A percentile compares a stretch with the other conserved stretches of the same genome.
Evolutionary conservation across 2,113 vertebrate species (phyloP).

Genomic region (Anoura caudifer): DNA sequence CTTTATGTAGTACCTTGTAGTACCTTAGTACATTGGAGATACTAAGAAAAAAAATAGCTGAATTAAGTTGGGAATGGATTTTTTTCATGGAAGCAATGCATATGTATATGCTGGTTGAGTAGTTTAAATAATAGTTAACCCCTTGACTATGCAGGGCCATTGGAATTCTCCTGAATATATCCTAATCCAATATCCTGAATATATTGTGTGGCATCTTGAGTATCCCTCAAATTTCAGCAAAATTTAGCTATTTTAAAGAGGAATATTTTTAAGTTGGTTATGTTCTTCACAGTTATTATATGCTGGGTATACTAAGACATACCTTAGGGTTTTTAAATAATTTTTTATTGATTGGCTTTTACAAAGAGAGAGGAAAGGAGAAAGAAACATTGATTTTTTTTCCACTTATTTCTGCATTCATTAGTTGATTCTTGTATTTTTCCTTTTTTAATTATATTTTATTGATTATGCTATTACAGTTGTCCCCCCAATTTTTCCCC

Average conservation of each 20-base stretch:
- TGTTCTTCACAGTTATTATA: neutral
- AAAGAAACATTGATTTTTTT: no score
- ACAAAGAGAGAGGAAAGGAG: no score
- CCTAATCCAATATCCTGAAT: neutral
- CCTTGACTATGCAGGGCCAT: neutral
- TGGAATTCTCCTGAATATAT: neutral
- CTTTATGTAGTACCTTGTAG: neutral
- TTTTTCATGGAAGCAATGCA: neutral
- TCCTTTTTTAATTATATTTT: no score
- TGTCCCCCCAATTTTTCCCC: no score
- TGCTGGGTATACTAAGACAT: neutral
- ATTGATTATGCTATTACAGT: no score
- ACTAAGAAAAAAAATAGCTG: neutral
- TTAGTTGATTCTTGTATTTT: no score
- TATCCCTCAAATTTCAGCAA: neutral
- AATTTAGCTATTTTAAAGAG: neutral
- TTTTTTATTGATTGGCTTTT: no score
- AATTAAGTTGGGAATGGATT: neutral
- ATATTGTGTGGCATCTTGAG: neutral
- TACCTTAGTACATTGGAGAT: neutral
- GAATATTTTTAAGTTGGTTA: neutral
- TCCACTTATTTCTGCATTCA: no score
- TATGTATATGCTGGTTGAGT: neutral
- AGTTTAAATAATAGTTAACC: neutral
- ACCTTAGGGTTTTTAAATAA: neutral